These are phyloP conservation scores for Nematostella vectensis DNA, from an alignment of 92 coral and sea anemone species.

Conservation along the genomic window DNA sequence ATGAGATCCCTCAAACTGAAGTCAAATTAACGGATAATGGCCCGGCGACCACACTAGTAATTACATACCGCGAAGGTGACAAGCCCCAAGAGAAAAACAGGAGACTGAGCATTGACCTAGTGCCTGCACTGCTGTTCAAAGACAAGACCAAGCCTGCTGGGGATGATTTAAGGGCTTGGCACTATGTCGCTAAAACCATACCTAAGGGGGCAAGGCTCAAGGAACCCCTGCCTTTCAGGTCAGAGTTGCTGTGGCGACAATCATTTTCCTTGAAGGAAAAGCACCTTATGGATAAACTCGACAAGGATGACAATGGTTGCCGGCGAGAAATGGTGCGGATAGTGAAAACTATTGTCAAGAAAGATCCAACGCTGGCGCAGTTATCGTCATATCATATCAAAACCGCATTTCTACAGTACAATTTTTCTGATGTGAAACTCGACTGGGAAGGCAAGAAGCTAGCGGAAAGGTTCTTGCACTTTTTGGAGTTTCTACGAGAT, in stretches of 20 bases:
- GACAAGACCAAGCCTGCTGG: conserved; percentile 3
- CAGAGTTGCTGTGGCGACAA: conserved; percentile 59
- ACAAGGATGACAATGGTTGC: conserved; percentile 63
- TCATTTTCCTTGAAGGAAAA: conserved; percentile 70
- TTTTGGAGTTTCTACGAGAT: conserved; percentile 19
- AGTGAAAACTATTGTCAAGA: conserved; percentile 42
- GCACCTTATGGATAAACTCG: conserved; percentile 46
- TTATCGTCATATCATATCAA: conserved; percentile 64
- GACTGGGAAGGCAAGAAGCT: conserved; percentile 22
- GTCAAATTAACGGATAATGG: conserved; percentile 13
- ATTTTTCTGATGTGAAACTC: conserved; percentile 3
- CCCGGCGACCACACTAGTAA: conserved; percentile 18
- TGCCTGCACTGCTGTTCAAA: conserved; percentile 31
- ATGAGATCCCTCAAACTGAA: background rate
- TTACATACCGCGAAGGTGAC: background rate
- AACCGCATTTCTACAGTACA: conserved; percentile 61
- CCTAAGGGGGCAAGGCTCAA: conserved; percentile 3
- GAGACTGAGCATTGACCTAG: conserved; percentile 15
- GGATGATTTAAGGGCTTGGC: background rate
- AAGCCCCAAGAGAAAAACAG: background rate
- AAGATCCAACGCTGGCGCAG: conserved; percentile 56
- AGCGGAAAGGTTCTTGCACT: conserved; percentile 12
- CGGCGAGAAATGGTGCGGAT: conserved; percentile 61
- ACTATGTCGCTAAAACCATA: conserved; percentile 19
- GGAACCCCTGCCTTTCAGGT: background rate